Evolutionary conservation across 2,113 vertebrate species (phyloP), one percentile per base, ranked within the genome.

Genomic region (Centropus unirufus): DNA sequence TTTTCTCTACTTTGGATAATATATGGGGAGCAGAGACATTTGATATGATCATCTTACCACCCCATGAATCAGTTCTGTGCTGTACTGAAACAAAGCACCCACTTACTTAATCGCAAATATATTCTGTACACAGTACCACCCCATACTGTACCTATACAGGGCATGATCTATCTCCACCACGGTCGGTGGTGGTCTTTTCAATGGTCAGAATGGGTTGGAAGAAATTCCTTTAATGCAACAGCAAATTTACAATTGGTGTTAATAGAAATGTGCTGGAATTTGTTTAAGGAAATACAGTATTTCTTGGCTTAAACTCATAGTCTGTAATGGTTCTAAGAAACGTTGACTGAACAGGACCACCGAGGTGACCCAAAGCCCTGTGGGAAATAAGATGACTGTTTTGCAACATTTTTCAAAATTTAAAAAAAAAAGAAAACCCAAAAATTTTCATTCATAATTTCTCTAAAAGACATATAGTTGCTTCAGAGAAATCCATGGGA

Each of bases 1-100:
- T 79, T 75, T 64, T 34, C 69, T 67, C 61, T 55, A 17, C 13
- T 87, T 72, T 75, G 89, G 83, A 52, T 95, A 95, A 91, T 96
- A 96, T 84, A 87, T 61, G 46, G 24, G 84, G 83, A 96, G 61
- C 42, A 87, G 83, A 93, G 85, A 51, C 75, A 80, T 91, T 95
- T 95, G 91, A 94, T 95, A 49, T 80, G 89, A 87, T 89, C 59
- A 85, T 96, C 97, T 97, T 97, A 74, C 87, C 61, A 91, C 66
- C 40, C 36, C 34, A 21, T 72, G 55, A 77, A 89, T 81, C 63
- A 81, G 24, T 30, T 39, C 4, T 51, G 36, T 47, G 17, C n/a
- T 74, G 19, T 22, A 34, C n/a, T 22, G 23, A 75, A 57, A n/a
- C 13, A 61, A 75, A 91, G 1, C 5, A 73, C 27, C 30, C 22